These are phyloP conservation scores for Tamandua tetradactyla DNA, from an alignment of 2,797 vertebrate genomes.

Conservation along the genomic window DNA sequence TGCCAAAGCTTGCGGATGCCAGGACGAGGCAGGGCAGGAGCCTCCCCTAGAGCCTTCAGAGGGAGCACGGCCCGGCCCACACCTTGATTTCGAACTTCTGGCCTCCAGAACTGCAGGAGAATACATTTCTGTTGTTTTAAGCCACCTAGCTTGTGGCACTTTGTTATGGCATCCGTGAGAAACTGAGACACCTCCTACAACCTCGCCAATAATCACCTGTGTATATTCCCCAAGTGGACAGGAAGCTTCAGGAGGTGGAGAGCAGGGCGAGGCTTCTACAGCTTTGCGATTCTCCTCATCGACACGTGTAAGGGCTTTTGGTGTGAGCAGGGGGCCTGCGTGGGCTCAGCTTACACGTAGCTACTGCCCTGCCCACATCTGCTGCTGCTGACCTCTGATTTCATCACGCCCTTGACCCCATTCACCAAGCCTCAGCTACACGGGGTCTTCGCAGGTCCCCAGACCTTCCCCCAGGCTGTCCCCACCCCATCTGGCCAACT, in stretches of 20 bases:
- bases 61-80: not conserved
- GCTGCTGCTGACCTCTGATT: not conserved
- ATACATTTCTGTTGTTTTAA: not conserved
- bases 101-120: not conserved
- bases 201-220: accelerated
- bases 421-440: not conserved
- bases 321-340: too few species aligned
- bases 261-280: accelerated
- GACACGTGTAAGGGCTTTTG: not conserved
- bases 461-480: not conserved
- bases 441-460: not conserved
- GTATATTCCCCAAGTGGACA: not conserved
- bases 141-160: not conserved
- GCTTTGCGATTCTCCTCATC: not conserved
- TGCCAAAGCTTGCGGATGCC: not conserved
- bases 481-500: accelerated
- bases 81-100: not conserved
- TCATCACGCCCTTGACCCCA: too few species aligned
- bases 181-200: not conserved
- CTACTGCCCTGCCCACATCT: not conserved
- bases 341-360: not conserved
- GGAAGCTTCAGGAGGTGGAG: accelerated
- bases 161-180: not conserved
- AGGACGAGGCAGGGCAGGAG: not conserved
- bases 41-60: not conserved